phyloP scores from a whole-genome alignment of 2,113 vertebrate genomes.

The Bos indicus region DNA sequence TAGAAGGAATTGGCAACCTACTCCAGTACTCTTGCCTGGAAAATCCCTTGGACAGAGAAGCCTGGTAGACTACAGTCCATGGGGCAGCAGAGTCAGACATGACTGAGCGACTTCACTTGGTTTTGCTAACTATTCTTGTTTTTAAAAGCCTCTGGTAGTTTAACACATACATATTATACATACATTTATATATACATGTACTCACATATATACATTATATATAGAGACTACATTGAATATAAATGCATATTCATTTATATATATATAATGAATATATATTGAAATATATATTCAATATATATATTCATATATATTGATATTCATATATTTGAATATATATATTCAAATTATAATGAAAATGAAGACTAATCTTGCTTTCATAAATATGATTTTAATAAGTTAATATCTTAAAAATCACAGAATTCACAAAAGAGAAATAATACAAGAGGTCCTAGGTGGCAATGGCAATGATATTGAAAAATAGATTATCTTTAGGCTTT shows the following conservation, averaged over 20 bases:
- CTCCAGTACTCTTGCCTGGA: background rate
- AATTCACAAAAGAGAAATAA: background rate
- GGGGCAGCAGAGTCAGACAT: background rate
- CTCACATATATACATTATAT: background rate
- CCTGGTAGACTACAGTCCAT: background rate
- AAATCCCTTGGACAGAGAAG: background rate
- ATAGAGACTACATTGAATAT: background rate
- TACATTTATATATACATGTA: background rate
- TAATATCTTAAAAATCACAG: background rate
- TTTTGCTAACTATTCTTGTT: background rate
- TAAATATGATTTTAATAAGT: background rate
- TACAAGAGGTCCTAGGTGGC: background rate
- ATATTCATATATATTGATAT: too few relatives aligned
- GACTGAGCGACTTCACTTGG: background rate
- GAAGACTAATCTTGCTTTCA: background rate
- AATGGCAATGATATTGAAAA: background rate
- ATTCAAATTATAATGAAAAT: background rate
- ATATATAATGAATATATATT: too few relatives aligned
- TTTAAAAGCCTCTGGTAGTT: background rate
- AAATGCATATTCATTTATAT: background rate
- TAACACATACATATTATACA: background rate
- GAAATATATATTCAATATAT: too few relatives aligned
- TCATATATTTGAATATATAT: too few relatives aligned
- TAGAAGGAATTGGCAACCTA: background rate
- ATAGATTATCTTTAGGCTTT: background rate